Percentiles rank a stretch among this genome's conserved stretches.
These are phyloP conservation scores for Brachionichthys hirsutus DNA, from an alignment of 2,113 vertebrate genomes.

Conservation along the genomic window DNA sequence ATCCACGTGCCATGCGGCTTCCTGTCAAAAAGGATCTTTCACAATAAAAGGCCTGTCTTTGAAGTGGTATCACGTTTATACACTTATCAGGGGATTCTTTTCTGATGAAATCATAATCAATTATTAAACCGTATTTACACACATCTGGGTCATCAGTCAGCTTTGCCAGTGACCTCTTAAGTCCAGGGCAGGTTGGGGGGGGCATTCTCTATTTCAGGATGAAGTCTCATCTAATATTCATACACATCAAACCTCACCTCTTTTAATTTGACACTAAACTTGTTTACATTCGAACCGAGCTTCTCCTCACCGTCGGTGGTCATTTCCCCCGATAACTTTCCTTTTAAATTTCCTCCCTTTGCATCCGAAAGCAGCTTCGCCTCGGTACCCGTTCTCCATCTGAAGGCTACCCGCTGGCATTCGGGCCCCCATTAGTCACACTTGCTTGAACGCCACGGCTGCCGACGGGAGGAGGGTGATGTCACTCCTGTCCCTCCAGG, in stretches of 20 bases:
- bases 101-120: background rate
- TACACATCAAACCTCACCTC: conserved; percentile 51
- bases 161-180: conserved; percentile 52
- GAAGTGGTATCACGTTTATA: no score
- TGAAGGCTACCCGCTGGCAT: conserved; percentile 73
- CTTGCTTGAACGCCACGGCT: conserved; percentile 62
- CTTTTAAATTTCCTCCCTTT: conserved; percentile 7
- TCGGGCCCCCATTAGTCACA: conserved; percentile 76
- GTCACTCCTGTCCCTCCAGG: conserved; percentile 51
- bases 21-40: no score
- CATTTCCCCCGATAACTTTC: conserved; percentile 3
- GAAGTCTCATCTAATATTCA: conserved; percentile 76
- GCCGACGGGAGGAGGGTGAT: conserved; percentile 66
- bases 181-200: conserved; percentile 49
- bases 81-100: no score
- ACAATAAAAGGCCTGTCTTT: no score
- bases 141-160: conserved; percentile 38
- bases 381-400: conserved; percentile 55
- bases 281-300: background rate
- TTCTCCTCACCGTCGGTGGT: no score
- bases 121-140: background rate
- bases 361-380: conserved; percentile 25
- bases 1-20: no score
- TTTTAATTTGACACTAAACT: no score
- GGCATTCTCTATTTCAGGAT: conserved; percentile 72